phyloP scores from a whole-genome alignment of 2,797 vertebrate species.

The Protosalanx chinensis region DNA sequence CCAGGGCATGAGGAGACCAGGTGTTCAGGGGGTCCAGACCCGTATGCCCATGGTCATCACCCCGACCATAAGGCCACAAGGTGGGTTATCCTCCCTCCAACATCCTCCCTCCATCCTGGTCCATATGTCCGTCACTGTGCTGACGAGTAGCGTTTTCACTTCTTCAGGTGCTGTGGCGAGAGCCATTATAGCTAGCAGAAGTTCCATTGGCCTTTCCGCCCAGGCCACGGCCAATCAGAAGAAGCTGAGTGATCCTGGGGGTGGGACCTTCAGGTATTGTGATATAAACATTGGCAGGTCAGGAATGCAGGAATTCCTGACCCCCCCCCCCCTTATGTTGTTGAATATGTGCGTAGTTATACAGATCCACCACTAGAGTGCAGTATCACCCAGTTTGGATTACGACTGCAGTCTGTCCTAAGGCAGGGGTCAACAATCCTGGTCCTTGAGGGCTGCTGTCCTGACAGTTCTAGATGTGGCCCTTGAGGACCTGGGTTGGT shows the following conservation, averaged over 20 bases:
- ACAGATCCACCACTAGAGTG: conserved; percentile 71
- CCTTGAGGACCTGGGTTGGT: too few species aligned
- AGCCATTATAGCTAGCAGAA: conserved; percentile 71
- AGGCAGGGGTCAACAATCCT: too few species aligned
- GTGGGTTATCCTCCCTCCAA: conserved; percentile 55
- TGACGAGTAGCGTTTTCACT: conserved; percentile 54
- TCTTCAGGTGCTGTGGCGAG: conserved; percentile 72
- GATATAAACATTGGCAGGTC: conserved; percentile 10
- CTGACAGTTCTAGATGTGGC: too few species aligned
- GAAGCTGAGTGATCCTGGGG: conserved; percentile 81
- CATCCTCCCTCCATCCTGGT: not conserved
- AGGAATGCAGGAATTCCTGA: not conserved
- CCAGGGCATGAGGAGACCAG: conserved; percentile 71
- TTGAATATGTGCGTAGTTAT: not conserved
- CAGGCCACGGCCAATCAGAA: conserved; percentile 81
- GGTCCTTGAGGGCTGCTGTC: too few species aligned
- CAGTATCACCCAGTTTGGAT: conserved; percentile 52
- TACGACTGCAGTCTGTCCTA: too few species aligned
- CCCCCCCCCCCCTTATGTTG: too few species aligned
- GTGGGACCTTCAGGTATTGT: conserved; percentile 80
- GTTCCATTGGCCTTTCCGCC: conserved; percentile 69
- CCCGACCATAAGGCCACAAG: conserved; percentile 76
- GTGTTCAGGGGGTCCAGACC: conserved; percentile 70
- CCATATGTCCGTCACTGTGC: conserved; percentile 19
- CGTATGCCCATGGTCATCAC: conserved; percentile 78